A percentile compares a stretch with the other conserved stretches of the same genome.
Conservation (phyloP, 2,888 invertebrate species). For the Escarpia spicata region DNA sequence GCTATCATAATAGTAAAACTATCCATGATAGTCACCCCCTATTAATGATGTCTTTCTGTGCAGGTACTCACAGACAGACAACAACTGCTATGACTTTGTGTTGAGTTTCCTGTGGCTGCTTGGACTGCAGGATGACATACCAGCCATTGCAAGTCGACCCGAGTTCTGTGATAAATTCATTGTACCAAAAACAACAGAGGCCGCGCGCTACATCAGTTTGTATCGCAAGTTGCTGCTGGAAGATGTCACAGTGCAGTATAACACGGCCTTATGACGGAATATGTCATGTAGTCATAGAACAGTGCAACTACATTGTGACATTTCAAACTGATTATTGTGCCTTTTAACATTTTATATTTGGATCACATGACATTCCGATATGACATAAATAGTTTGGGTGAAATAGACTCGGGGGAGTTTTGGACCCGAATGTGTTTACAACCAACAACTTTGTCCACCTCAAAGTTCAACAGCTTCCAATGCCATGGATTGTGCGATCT, state of each 20-base stretch:
- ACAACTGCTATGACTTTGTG: conserved; percentile 36
- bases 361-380: neutral
- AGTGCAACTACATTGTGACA: neutral
- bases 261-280: neutral
- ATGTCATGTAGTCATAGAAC: neutral
- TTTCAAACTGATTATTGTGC: neutral
- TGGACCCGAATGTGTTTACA: neutral
- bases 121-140: conserved; percentile 24
- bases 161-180: conserved; percentile 33
- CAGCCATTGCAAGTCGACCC: conserved; percentile 23
- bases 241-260: conserved; percentile 23
- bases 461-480: neutral
- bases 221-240: conserved; percentile 26
- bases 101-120: conserved; percentile 26
- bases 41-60: neutral
- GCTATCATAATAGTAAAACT: no score
- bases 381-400: neutral
- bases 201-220: conserved; percentile 29
- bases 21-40: no score
- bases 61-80: conserved; percentile 31
- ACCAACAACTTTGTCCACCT: neutral
- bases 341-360: neutral
- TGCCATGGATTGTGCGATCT: no score
- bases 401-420: neutral
- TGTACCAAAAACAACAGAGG: conserved; percentile 31